Evolutionary conservation across 2,888 invertebrate species (phyloP).

Genomic region (Acanthococcus lagerstroemiae): DNA sequence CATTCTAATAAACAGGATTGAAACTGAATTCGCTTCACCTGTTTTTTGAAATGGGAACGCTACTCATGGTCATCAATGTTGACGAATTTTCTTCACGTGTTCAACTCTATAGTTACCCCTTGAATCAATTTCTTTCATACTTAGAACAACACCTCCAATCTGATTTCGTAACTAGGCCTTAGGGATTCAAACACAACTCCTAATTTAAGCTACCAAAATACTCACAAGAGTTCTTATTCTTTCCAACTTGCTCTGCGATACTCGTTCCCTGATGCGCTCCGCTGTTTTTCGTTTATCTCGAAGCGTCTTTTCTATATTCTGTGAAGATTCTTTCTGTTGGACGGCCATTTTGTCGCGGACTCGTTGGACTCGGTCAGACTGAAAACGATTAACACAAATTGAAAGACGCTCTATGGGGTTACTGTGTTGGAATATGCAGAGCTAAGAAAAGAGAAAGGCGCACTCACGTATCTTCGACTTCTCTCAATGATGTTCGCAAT

Average conservation of each 20-base stretch:
- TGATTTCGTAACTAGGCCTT: neutral
- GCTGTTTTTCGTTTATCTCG: neutral
- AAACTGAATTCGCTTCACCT: too few species aligned
- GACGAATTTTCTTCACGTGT: neutral
- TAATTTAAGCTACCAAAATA: neutral
- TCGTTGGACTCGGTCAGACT: neutral
- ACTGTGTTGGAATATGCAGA: neutral
- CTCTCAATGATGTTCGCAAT: conserved; percentile 1
- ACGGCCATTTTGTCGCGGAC: neutral
- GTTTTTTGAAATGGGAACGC: too few species aligned
- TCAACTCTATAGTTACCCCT: neutral
- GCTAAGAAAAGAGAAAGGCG: neutral
- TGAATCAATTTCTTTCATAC: too few species aligned
- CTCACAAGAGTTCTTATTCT: conserved; percentile 8
- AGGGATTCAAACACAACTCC: neutral
- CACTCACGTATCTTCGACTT: conserved; percentile 2
- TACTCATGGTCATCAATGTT: too few species aligned
- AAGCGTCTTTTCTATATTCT: neutral
- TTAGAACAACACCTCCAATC: too few species aligned
- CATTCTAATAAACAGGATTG: too few species aligned
- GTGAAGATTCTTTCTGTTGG: neutral
- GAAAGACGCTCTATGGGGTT: too few species aligned
- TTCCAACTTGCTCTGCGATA: conserved; percentile 1
- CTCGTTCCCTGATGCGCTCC: neutral
- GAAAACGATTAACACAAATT: neutral